Conservation (phyloP, 2,888 invertebrate genomes). For the Idaea dimidiata region DNA sequence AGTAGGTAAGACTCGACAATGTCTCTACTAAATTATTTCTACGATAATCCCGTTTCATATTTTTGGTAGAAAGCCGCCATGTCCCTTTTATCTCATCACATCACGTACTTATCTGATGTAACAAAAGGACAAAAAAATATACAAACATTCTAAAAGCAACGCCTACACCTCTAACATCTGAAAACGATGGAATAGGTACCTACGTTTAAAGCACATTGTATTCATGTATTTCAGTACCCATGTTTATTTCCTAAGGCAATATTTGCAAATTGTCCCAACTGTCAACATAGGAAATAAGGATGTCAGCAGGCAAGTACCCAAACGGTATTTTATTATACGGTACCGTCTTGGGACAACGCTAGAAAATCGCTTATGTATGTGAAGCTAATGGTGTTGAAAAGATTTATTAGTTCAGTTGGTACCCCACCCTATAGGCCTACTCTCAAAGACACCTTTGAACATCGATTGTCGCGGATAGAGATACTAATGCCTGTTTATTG, state of each 20-base stretch:
- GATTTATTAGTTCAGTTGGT: constrained; percentile 37
- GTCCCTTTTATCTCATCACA: not conserved
- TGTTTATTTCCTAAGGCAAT: constrained; percentile 22
- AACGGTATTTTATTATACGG: constrained; percentile 43
- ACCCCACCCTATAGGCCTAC: constrained; percentile 15
- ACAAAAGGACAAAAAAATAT: constrained; percentile 2
- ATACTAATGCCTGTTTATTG: constrained; percentile 22
- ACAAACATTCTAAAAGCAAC: constrained; percentile 1
- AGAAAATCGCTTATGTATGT: constrained; percentile 48
- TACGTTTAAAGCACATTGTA: constrained; percentile 10
- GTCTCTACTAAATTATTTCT: not conserved
- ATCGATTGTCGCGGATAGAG: constrained; percentile 16
- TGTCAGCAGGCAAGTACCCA: constrained; percentile 40
- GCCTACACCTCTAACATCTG: not conserved
- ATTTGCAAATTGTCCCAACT: constrained; percentile 21
- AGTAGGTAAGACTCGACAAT: too few relatives aligned
- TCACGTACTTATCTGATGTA: not conserved
- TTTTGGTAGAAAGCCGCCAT: not conserved
- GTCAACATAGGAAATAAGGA: constrained; percentile 29
- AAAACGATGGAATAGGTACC: constrained; percentile 3
- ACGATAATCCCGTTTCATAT: not conserved
- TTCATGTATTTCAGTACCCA: constrained; percentile 6
- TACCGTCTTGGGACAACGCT: constrained; percentile 31
- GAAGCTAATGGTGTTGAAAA: constrained; percentile 58
- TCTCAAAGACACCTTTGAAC: constrained; percentile 28